Evolutionary conservation across 2,888 invertebrate species (phyloP).

Genomic region (Colletes collaris): DNA sequence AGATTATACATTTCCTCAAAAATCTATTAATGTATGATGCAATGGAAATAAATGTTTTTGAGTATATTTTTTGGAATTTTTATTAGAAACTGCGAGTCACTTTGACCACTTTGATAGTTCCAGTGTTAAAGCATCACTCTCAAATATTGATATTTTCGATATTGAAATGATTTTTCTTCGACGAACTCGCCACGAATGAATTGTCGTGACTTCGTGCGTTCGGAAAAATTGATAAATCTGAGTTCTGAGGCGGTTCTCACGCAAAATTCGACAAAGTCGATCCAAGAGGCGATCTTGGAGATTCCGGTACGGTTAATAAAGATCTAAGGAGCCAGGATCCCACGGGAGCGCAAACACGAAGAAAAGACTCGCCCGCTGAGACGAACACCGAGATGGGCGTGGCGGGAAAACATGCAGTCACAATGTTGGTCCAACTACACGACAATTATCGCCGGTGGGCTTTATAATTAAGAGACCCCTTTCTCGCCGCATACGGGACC

Average conservation of each 20-base stretch:
- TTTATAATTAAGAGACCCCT: conserved; percentile 80
- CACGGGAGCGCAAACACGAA: conserved; percentile 73
- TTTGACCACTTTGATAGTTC: no score
- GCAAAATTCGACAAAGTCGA: neutral
- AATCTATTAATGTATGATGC: no score
- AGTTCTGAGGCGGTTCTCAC: conserved; percentile 34
- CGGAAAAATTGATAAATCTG: no score
- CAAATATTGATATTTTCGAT: conserved; percentile 35
- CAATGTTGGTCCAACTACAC: conserved; percentile 83
- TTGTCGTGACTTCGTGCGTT: no score
- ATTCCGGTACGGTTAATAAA: conserved; percentile 50
- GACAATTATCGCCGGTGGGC: conserved; percentile 82
- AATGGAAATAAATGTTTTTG: no score
- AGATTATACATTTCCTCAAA: no score
- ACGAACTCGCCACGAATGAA: neutral
- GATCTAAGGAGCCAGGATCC: conserved; percentile 56
- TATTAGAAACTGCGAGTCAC: no score
- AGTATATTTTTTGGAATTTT: no score
- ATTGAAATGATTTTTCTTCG: neutral
- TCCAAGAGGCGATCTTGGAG: conserved; percentile 36
- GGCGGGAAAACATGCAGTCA: conserved; percentile 81
- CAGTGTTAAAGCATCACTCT: conserved; percentile 5
- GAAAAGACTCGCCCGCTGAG: conserved; percentile 78
- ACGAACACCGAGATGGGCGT: conserved; percentile 80
- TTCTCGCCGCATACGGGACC: conserved; percentile 28